Evolutionary conservation across 2,888 invertebrate genomes (phyloP), one percentile per base, ranked within the genome.

Genomic region (Tortrix viridana): DNA sequence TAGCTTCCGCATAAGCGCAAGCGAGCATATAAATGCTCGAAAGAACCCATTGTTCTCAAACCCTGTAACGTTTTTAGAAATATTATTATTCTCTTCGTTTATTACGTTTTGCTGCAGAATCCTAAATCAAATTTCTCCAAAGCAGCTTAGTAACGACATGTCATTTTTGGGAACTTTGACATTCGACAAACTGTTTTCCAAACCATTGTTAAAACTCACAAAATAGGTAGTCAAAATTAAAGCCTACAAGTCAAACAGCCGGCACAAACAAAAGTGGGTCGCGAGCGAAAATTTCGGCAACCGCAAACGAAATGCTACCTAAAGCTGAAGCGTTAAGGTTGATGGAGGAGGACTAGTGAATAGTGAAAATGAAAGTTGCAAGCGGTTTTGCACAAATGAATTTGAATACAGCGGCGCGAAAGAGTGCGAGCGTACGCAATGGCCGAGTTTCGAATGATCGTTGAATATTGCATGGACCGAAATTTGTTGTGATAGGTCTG

Each of bases 291-390:
- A 88, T 87, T 82, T 83, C 69, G 66, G 56, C 60, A 53, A 71
- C 65, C 65, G 59, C 77, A 76, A 48, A 5, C 70, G 41, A 84
- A 73, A 76, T 68, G 41, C 53, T 50, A 63, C 71, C 77, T 75
- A 81, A 77, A 68, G 6, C 22, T 5, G 0, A 5, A 1, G 37
- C 5, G 0, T 0, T 53, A 79, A 86, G 71, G 56, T 73, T n/a
- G 75, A 71, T 82, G 22, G 64, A 57, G 49, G 55, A 60, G 47
- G 55, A 18, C 23, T 14, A 20, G 48, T 22, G 64, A 55, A 62
- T 56, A 81, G 85, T 86, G 91, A 91, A 91, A 91, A 89, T 79
- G 91, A 91, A 90, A 90, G 91, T 89, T 82, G 79, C 77, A 79
- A 73, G 70, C 73, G 66, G 82, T 85, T 90, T 90, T 85, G 88